Evolutionary conservation across 2,113 vertebrate species (phyloP), one percentile per base, ranked within the genome.

Genomic region (Prunella himalayana): DNA sequence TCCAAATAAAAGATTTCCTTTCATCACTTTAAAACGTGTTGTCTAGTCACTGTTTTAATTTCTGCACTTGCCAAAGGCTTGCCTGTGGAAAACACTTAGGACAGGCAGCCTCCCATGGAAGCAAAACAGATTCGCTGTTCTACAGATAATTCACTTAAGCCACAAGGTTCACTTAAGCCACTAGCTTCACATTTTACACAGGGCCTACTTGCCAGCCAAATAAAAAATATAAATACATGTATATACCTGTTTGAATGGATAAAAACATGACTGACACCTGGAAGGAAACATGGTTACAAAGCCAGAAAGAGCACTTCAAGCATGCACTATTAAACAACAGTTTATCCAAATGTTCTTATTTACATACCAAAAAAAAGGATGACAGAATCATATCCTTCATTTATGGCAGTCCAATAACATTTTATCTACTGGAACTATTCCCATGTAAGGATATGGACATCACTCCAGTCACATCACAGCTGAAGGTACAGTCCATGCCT

Each of bases 1-100:
- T 70, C 65, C n/a, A 93, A 95, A 95, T 50, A 96, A 90, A 88
- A 61, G 37, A 44, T 77, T 92, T 66, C 42, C 35, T 85, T 94
- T 92, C 57, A 83, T 56, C 49, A 49, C n/a, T 86, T 75, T 22
- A 60, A 77, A 65, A 89, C 0, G 0, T 49, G 45, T 86, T 90
- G 57, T 92, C 75, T 72, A 24, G 78, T 63, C 79, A 76, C 64
- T 65, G 66, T 64, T 95, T 94, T 93, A 6, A 86, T 80, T 89
- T 83, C 73, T 92, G 72, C 61, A 13, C 37, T 85, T 84, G 76
- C 72, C 49, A 79, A 94, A 88, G 69, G 24, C 44, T 60, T 51
- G 63, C 54, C 71, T 72, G 63, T 66, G 20, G 53, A 94, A 94
- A 97, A 82, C 59, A 78, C 47, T 30, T 44, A n/a, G 44, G 57